Base-by-base conservation (phyloP, 2,888 invertebrate genomes). In the Sesia bembeciformis region DNA sequence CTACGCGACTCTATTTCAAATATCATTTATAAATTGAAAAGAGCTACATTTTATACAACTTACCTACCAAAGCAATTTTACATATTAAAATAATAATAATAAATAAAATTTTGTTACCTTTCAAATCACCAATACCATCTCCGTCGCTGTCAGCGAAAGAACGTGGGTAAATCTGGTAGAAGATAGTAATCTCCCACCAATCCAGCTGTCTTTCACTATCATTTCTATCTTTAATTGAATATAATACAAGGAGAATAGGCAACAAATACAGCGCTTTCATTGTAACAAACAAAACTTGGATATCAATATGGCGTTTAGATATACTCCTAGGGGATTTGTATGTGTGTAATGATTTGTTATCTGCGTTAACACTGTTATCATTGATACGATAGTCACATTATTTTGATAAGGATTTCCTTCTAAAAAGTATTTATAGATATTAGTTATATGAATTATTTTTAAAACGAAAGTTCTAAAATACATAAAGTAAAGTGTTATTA, bases 151-250 rank as follows among this genome's bases (percentile, higher is more conserved):
- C 97, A 70, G 91, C 91, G 78, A 94, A 96, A 1, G 96, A 94
- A 59, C 94, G 90, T 0, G 95, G 93, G 72, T 95, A 94, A 53
- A 96, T 93, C 77, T 96, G 95, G 76, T 97, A 97, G 62, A 95
- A 91, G 46, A 93, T 91, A 3, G 93, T 91, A 5, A 91, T 91
- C 65, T 94, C 91, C 93, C 95, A 96, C 97, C 97, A 97, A 62
- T 91, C 90, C 39, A 72, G 62, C 1, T 77, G 72, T 2, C 57
- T 65, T 52, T 75, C 75, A 5, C 68, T 56, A 42, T 65, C 67
- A 41, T 66, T 58, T 39, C 76, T 60, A 51, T 61, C 52, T 57
- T 64, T 69, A 5, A 67, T 73, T 57, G 63, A 60, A 63, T 70
- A 72, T 4, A 70, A 3, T 50, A 70, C 67, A 43, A 76, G 52